Evolutionary conservation across 2,113 vertebrate species (phyloP).

Genomic region (Numenius arquata): DNA sequence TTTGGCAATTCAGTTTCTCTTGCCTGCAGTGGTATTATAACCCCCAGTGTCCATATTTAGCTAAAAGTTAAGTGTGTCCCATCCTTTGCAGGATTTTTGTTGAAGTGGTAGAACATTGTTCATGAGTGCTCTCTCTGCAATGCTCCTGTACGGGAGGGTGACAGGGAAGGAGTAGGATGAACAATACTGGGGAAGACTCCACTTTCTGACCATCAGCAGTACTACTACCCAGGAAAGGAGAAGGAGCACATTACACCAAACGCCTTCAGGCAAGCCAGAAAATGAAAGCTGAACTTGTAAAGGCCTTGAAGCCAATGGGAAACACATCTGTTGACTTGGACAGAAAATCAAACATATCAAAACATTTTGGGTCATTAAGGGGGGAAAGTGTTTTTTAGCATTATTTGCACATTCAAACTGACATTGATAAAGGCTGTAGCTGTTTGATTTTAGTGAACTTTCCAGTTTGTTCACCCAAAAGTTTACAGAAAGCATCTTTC

Average conservation of each 20-base stretch:
- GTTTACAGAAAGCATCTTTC: background rate
- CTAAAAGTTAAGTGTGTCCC: background rate
- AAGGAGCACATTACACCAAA: background rate
- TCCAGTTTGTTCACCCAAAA: background rate
- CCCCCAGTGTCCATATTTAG: background rate
- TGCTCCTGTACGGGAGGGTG: background rate
- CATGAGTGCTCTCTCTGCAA: background rate
- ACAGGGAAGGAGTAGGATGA: background rate
- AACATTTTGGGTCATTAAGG: background rate
- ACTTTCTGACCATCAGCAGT: background rate
- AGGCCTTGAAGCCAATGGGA: background rate
- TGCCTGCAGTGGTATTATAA: background rate
- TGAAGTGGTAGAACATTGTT: background rate
- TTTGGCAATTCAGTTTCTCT: background rate
- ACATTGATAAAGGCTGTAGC: background rate
- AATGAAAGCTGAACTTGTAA: background rate
- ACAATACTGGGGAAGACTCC: background rate
- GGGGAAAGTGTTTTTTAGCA: background rate
- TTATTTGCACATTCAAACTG: background rate
- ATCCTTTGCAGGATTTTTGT: background rate
- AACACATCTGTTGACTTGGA: background rate
- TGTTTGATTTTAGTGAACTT: background rate
- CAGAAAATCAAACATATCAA: background rate
- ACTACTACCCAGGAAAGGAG: background rate
- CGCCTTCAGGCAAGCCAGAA: background rate